Percentiles rank a stretch among this genome's conserved stretches.
phyloP scores from a whole-genome alignment of 1,140 invertebrate genomes.

The Drosophila grimshawi region DNA sequence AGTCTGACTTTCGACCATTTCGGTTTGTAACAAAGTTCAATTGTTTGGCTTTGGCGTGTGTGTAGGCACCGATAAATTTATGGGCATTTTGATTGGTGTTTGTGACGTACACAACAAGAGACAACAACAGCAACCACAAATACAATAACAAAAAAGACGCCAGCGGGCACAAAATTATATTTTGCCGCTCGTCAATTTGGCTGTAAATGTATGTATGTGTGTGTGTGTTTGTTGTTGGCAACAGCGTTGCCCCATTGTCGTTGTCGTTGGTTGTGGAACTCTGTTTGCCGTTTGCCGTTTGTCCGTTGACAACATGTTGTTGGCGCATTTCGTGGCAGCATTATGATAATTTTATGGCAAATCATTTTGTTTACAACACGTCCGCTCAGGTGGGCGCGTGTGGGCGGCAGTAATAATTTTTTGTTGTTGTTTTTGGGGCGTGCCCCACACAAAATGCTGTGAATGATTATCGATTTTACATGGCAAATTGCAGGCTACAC shows the following conservation, averaged over 20 bases:
- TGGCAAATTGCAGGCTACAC: constrained; percentile 64
- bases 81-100: constrained; percentile 75
- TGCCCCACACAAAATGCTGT: constrained; percentile 66
- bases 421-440: constrained; percentile 42
- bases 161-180: constrained; percentile 52
- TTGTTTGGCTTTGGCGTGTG: constrained; percentile 41
- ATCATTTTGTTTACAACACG: constrained; percentile 82
- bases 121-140: neutral
- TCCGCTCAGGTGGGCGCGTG: constrained; percentile 33
- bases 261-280: constrained; percentile 5
- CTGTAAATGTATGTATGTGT: constrained; percentile 14
- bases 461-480: constrained; percentile 81
- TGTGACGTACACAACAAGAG: constrained; percentile 22
- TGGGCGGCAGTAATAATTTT: neutral
- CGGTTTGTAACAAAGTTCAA: constrained; percentile 50
- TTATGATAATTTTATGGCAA: constrained; percentile 83
- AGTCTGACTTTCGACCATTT: neutral
- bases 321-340: constrained; percentile 76
- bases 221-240: neutral
- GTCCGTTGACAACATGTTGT: constrained; percentile 80
- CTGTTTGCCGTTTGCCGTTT: constrained; percentile 18
- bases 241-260: constrained; percentile 14
- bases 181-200: constrained; percentile 53
- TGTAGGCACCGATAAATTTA: constrained; percentile 70
- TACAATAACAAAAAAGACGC: constrained; percentile 41